Base-by-base conservation (phyloP, 1,140 invertebrate species). In the Neodiprion lecontei region DNA sequence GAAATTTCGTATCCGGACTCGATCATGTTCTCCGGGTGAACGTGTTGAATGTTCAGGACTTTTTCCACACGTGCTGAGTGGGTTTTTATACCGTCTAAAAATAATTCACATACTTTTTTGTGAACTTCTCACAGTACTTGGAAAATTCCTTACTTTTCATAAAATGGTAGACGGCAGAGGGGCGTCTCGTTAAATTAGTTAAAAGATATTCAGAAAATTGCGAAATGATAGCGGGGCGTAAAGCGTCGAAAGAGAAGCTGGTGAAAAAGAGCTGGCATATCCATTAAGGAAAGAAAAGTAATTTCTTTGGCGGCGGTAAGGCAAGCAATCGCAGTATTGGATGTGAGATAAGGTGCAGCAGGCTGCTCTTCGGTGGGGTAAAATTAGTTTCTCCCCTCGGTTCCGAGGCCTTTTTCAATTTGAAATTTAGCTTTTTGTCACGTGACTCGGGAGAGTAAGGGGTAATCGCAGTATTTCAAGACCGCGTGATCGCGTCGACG, bases 281-380 rank as follows among this genome's bases (percentile, higher is more conserved):
- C 53, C 53, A 61, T 61, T 61, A 61, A 61, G 53, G n/a, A 61
- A 61, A 61, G 53, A 61, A 61, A 61, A 61, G 53, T 61, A 61
- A 61, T 61, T 61, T 61, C 53, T 61, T 61, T 17, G 53, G 53
- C 11, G 53, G 53, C 7, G 53, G 11, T 14, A 61, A 61, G 53
- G 53, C 53, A 17, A 61, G 53, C 53, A 61, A 61, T 61, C 53
- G 53, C n/a, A 17, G 53, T 61, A 61, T 61, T 61, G 53, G 53
- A 61, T 61, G 53, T 14, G 7, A 61, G 53, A 61, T 61, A 61
- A 61, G 53, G n/a, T 61, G n/a, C 28, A 40, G 28, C 28, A 40
- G 28, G 53, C 53, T 17, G n/a, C 53, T 61, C 53, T 61, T 61
- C 53, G 53, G n/a, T 12, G n/a, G 53, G n/a, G 53, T 61, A 17